Evolutionary conservation across 2,113 vertebrate genomes (phyloP).

Genomic region (Lampris megalopsis): DNA sequence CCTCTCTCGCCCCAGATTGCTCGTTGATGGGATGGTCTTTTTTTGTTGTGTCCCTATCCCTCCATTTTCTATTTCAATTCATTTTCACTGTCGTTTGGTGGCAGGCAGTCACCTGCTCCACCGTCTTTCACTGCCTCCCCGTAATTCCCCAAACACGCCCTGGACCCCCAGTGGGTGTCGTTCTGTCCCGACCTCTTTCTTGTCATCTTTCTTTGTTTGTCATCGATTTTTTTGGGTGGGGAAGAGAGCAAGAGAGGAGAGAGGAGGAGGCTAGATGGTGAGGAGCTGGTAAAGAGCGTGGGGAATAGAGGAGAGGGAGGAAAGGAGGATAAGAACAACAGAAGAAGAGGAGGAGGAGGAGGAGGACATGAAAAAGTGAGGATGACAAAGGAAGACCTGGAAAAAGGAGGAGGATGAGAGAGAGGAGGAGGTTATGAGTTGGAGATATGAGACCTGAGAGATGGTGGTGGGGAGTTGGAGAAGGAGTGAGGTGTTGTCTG

Average conservation of each 20-base stretch:
- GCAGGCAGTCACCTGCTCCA: neutral
- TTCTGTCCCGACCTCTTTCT: no score
- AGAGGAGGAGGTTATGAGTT: neutral
- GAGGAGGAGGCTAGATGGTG: neutral
- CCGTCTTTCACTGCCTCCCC: slow-evolving; percentile 2
- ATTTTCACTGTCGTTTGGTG: neutral
- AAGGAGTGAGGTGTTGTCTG: no score
- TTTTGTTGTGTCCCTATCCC: slow-evolving; percentile 3
- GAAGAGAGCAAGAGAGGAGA: neutral
- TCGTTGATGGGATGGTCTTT: slow-evolving; percentile 21
- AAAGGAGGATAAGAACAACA: neutral
- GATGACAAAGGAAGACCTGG: neutral
- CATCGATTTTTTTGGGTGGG: neutral
- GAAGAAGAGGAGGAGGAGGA: neutral
- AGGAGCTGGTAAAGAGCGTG: no score
- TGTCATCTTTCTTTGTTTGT: neutral
- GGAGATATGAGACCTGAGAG: neutral
- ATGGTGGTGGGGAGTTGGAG: neutral
- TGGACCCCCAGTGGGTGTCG: no score
- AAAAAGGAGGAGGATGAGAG: neutral
- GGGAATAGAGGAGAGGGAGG: slow-evolving; percentile 2
- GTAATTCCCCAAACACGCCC: no score
- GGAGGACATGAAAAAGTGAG: neutral
- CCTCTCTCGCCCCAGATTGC: slow-evolving; percentile 15
- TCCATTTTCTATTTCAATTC: slow-evolving; percentile 38